Base-by-base conservation (phyloP, 1,140 invertebrate species). In the Cecropterus lyciades region DNA sequence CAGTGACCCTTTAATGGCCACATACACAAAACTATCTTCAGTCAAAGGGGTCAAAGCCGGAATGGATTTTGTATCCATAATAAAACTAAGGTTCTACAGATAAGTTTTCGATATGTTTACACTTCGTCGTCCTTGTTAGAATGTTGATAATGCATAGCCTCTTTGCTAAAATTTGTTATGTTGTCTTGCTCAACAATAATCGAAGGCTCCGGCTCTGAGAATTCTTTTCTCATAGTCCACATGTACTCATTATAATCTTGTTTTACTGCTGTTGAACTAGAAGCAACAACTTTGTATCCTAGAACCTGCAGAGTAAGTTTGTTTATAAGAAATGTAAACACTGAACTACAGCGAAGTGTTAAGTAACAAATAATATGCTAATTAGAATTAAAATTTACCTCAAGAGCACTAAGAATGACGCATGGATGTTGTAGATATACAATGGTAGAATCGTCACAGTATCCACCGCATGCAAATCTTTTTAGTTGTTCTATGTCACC, bases 201-300 rank as follows among this genome's bases (percentile, higher is more conserved):
- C 37, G 93, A 90, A 13, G 94, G 94, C 85, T 97, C 96, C 45
- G 96, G 96, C 80, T 97, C 96, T 55, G 95, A 93, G 89, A 97
- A 97, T 73, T 97, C 96, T 90, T 96, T 96, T 93, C 96, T 95
- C 95, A 97, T 96, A 88, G 97, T 97, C 97, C 97, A 97, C 96
- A 97, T 97, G 77, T 97, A 97, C 80, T 97, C 96, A 93, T 97
- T 97, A 82, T 97, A 96, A 84, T 97, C 96, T 90, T 97, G 96
- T 88, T 97, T 97, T 27, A 97, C 95, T 67, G 95, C 94, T 64
- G 96, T 96, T 51, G 96, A 97, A 67, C 96, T 97, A 24, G 96
- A 97, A 67, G 96, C 96, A 20, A 97, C 96, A 45, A 97, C 96
- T 92, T 95, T 96, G 89, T 97, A 97, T 45, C 96, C 96, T 69